Percentiles rank a stretch among this genome's conserved stretches.
phyloP scores from a whole-genome alignment of 2,888 invertebrate genomes.

The Lycophotia porphyrea region DNA sequence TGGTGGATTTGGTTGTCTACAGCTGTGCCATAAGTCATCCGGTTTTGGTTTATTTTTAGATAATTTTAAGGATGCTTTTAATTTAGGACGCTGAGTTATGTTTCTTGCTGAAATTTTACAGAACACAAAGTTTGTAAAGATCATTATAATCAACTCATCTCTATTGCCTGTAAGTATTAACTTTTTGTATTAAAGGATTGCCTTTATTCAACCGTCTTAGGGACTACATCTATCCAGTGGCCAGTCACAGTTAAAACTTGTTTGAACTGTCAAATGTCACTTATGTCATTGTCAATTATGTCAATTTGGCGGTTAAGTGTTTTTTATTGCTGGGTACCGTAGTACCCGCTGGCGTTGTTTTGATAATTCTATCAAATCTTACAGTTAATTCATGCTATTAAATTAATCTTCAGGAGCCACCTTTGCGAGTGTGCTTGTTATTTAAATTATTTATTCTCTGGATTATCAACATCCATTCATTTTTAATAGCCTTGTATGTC shows the following conservation, averaged over 20 bases:
- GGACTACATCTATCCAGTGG: too few species aligned
- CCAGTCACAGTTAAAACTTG: too few species aligned
- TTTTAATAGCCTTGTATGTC: too few species aligned
- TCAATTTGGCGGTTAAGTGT: too few species aligned
- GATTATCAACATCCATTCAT: not conserved
- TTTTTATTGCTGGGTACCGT: too few species aligned
- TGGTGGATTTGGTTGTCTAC: conserved; percentile 45
- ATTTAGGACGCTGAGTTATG: not conserved
- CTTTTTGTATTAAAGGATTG: too few species aligned
- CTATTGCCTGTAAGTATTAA: not conserved
- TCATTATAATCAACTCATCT: not conserved
- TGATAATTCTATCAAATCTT: not conserved
- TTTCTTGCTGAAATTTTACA: not conserved
- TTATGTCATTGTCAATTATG: too few species aligned
- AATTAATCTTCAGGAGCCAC: not conserved
- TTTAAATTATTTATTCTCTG: not conserved
- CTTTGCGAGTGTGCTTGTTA: not conserved
- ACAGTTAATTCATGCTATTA: not conserved
- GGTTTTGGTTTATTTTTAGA: conserved; percentile 37
- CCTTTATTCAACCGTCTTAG: too few species aligned
- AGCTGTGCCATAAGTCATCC: conserved; percentile 18
- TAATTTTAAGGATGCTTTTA: conserved; percentile 1
- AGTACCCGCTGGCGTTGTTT: too few species aligned
- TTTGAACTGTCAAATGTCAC: too few species aligned
- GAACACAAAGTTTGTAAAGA: not conserved